Base-by-base conservation (phyloP, 1,140 invertebrate genomes). In the Cyclina sinensis region DNA sequence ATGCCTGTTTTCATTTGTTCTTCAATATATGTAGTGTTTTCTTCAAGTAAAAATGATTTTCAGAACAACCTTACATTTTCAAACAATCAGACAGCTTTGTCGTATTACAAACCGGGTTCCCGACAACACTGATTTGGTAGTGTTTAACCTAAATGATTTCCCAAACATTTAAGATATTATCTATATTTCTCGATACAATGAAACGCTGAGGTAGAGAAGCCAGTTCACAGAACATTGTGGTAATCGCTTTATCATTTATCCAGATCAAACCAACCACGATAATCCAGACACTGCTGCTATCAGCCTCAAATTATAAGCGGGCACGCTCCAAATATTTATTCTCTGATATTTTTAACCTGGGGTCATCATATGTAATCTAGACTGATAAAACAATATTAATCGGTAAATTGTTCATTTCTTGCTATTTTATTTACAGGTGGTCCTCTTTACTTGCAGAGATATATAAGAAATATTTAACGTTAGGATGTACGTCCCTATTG, bases 241-340 rank as follows among this genome's bases (percentile, higher is more conserved):
- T 70, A 70, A 70, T 70, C 65, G 7, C 14, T 35, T n/a, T 70
- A 70, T 70, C 65, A 35, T 70, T 70, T 37, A 70, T 70, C 65
- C 1, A 18, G 57, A 24, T 37, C 65, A 70, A 37, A 70, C 32
- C 14, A 14, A 14, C 32, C 35, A 16, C 30, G 65, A 70, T 70
- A 37, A 70, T 70, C 65, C 65, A 70, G 65, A 70, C 65, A 70
- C 65, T 2, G 32, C 18, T 37, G 32, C 30, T 70, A 70, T 39
- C 65, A 70, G 65, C 65, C 27, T 70, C 65, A 70, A 70, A 70
- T 70, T 70, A 70, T 70, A 70, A 70, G 14, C 65, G 32, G 65
- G 65, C 65, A 70, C 32, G 65, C 65, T 37, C 65, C 32, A 70
- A 70, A 35, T 70, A 70, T 70, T 70, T 70, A 70, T 70, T 27